These are phyloP conservation scores for Scaptomyza parva DNA, from an alignment of 2,888 invertebrate genomes.

Conservation along the genomic window DNA sequence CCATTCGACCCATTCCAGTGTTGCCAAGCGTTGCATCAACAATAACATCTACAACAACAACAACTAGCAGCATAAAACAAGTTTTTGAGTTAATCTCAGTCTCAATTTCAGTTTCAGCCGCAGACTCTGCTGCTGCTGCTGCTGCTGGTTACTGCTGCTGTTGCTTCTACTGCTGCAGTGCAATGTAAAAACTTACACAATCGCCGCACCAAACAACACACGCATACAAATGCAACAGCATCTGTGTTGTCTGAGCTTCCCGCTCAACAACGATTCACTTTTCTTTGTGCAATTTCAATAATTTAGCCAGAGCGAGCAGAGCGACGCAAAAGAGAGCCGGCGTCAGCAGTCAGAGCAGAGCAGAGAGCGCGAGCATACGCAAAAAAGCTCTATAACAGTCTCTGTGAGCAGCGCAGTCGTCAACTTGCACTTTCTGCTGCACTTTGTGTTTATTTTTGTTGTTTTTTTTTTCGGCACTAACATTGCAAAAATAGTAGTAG, in stretches of 20 bases:
- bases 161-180: constrained; percentile 4
- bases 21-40: constrained; percentile 59
- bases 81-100: constrained; percentile 63
- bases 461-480: constrained; percentile 23
- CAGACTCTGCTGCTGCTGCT: constrained; percentile 36
- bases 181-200: constrained; percentile 78
- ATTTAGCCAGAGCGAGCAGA: constrained; percentile 46
- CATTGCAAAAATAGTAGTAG: constrained; percentile 65
- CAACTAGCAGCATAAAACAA: constrained; percentile 55
- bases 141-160: constrained; percentile 28
- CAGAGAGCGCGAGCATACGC: constrained; percentile 45
- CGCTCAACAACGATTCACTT: constrained; percentile 74
- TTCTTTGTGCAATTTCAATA: constrained; percentile 80
- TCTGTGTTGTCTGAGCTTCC: constrained; percentile 44
- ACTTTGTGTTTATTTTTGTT: too few relatives aligned
- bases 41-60: constrained; percentile 34
- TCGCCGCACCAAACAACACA: constrained; percentile 43
- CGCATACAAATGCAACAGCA: constrained; percentile 42
- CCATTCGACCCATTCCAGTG: constrained; percentile 32
- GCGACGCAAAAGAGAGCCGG: constrained; percentile 16
- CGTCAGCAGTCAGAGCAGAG: constrained; percentile 10
- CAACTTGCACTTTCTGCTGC: constrained; percentile 72
- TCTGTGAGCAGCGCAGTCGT: constrained; percentile 43
- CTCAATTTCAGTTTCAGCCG: constrained; percentile 57
- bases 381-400: constrained; percentile 48